These are phyloP conservation scores for Drosophila prosaltans DNA, from an alignment of 1,140 invertebrate genomes.

Conservation along the genomic window DNA sequence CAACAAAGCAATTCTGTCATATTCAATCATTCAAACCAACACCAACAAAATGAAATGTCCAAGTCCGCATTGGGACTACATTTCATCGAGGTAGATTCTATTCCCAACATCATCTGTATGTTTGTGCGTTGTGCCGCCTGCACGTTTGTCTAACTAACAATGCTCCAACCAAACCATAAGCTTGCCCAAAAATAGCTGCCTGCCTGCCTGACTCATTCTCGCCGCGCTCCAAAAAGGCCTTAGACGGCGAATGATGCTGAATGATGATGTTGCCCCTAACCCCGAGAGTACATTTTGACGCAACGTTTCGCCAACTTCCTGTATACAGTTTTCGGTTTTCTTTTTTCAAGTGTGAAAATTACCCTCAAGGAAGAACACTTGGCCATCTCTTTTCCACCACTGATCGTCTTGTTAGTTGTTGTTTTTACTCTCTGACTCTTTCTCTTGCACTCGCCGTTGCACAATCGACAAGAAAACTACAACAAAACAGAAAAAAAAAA, in stretches of 20 bases:
- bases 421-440: not conserved
- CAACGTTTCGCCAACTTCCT: constrained; percentile 35
- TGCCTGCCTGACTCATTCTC: constrained; percentile 32
- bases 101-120: constrained; percentile 24
- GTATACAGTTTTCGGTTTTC: constrained; percentile 14
- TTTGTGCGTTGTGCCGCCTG: constrained; percentile 26
- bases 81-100: constrained; percentile 80
- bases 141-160: constrained; percentile 22
- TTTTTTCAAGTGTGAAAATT: constrained; percentile 35
- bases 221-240: constrained; percentile 43
- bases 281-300: constrained; percentile 3
- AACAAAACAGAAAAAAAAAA: constrained; percentile 26
- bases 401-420: too few species aligned
- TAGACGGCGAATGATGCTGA: not conserved
- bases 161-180: constrained; percentile 36
- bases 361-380: constrained; percentile 36
- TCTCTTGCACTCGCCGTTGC: constrained; percentile 66
- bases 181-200: constrained; percentile 36
- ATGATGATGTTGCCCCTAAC: not conserved
- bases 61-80: constrained; percentile 75
- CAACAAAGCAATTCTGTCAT: constrained; percentile 55
- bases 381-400: not conserved
- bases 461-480: constrained; percentile 56
- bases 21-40: constrained; percentile 49
- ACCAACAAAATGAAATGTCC: constrained; percentile 76